Evolutionary conservation across 2,888 invertebrate genomes (phyloP).

Genomic region (Nomada fucata): DNA sequence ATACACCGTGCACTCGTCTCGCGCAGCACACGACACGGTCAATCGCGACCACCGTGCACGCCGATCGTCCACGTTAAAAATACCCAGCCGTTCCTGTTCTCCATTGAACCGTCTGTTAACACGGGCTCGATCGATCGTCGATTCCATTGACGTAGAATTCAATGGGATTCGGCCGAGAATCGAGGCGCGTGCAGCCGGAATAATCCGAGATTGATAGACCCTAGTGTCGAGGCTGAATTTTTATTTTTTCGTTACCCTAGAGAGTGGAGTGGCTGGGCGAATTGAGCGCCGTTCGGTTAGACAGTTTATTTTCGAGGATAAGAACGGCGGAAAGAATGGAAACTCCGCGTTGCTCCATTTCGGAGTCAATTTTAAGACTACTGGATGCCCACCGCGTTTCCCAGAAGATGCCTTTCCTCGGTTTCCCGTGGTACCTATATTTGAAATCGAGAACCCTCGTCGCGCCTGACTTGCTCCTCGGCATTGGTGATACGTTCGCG

Average conservation of each 20-base stretch:
- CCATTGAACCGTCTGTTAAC: constrained; percentile 27
- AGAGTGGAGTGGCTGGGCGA: not conserved
- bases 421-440: not conserved
- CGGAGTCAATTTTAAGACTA: not conserved
- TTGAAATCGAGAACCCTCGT: not conserved
- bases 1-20: constrained; percentile 14
- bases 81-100: constrained; percentile 22
- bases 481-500: not conserved
- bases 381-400: too few species aligned
- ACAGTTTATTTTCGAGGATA: not conserved
- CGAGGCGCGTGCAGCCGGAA: not conserved
- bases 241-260: not conserved
- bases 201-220: not conserved
- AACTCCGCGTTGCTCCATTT: not conserved
- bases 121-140: constrained; percentile 26
- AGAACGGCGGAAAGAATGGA: not conserved
- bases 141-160: constrained; percentile 11
- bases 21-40: constrained; percentile 21
- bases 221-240: not conserved
- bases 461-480: not conserved
- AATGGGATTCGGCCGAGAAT: not conserved
- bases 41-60: constrained; percentile 11
- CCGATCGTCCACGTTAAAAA: constrained; percentile 27
- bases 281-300: not conserved
- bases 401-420: too few species aligned